phyloP scores from a whole-genome alignment of 2,888 invertebrate genomes.

The Pasiphila rectangulata region DNA sequence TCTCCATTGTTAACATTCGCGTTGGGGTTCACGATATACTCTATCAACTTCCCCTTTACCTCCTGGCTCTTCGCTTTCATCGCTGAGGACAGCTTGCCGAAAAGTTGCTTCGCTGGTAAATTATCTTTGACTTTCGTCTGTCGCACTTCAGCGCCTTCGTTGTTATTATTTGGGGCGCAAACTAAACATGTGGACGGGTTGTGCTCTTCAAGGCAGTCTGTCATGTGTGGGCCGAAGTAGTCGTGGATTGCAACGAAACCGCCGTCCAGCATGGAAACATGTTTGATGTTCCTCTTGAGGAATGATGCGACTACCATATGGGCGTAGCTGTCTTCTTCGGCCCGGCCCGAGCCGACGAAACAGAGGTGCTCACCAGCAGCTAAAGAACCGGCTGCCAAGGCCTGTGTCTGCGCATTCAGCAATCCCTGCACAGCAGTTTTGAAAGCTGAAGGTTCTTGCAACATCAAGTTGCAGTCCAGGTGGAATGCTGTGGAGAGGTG shows the following conservation, averaged over 20 bases:
- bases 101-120: slow-evolving; percentile 83
- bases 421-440: slow-evolving; percentile 96
- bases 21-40: slow-evolving; percentile 95
- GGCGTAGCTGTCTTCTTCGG: slow-evolving; percentile 96
- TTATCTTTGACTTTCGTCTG: slow-evolving; percentile 57
- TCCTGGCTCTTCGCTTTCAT: slow-evolving; percentile 95
- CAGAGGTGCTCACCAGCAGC: slow-evolving; percentile 94
- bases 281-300: slow-evolving; percentile 94
- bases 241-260: slow-evolving; percentile 94
- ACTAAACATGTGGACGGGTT: slow-evolving; percentile 89
- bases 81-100: slow-evolving; percentile 91
- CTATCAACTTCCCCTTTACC: slow-evolving; percentile 94
- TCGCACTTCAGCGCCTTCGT: slow-evolving; percentile 48
- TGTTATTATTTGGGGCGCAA: slow-evolving; percentile 83
- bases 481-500: slow-evolving; percentile 99
- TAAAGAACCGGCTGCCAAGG: slow-evolving; percentile 91
- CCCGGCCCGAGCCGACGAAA: slow-evolving; percentile 95
- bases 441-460: slow-evolving; percentile 97
- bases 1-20: slow-evolving; percentile 82
- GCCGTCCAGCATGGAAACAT: slow-evolving; percentile 94
- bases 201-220: slow-evolving; percentile 92
- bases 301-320: slow-evolving; percentile 99
- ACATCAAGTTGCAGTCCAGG: slow-evolving; percentile 97
- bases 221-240: slow-evolving; percentile 90
- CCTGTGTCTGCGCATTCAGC: slow-evolving; percentile 92